Conservation (phyloP, 1,140 invertebrate species). For the Magallana gigas region DNA sequence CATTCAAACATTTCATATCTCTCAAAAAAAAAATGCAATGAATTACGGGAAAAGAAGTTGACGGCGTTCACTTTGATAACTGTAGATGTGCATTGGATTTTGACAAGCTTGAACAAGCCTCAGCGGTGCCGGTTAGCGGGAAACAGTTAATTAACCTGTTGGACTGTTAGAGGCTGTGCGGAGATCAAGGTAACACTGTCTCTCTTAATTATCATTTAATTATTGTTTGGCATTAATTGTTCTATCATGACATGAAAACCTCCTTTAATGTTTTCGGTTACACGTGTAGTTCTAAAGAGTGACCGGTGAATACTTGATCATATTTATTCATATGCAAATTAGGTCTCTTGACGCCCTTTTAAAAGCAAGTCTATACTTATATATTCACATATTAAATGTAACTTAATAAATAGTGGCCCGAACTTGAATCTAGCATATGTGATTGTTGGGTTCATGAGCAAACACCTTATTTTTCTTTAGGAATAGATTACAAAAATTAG, state of each 20-base stretch:
- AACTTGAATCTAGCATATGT: neutral
- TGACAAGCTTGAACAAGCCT: conserved; percentile 19
- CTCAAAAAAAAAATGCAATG: neutral
- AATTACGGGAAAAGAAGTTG: neutral
- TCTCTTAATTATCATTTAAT: conserved; percentile 22
- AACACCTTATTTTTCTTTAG: neutral
- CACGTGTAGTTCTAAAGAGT: conserved; percentile 14
- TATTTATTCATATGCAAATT: conserved; percentile 28
- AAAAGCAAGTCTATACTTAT: conserved; percentile 36
- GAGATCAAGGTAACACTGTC: conserved; percentile 18
- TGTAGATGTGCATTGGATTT: neutral
- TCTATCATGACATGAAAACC: neutral
- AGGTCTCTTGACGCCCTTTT: conserved; percentile 31
- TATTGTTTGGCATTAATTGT: conserved; percentile 27
- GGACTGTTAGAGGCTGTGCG: neutral
- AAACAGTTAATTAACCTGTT: conserved; percentile 27
- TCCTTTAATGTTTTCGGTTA: neutral
- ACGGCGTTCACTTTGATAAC: neutral
- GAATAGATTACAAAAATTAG: too few species aligned
- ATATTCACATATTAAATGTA: conserved; percentile 5
- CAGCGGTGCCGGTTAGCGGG: neutral
- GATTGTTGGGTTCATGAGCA: neutral
- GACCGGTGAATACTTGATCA: neutral
- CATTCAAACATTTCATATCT: conserved; percentile 1
- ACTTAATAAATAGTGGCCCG: neutral